Percentiles rank a stretch among this genome's conserved stretches.
phyloP scores from a whole-genome alignment of 2,888 invertebrate genomes.

The Sarcophaga variegata region DNA sequence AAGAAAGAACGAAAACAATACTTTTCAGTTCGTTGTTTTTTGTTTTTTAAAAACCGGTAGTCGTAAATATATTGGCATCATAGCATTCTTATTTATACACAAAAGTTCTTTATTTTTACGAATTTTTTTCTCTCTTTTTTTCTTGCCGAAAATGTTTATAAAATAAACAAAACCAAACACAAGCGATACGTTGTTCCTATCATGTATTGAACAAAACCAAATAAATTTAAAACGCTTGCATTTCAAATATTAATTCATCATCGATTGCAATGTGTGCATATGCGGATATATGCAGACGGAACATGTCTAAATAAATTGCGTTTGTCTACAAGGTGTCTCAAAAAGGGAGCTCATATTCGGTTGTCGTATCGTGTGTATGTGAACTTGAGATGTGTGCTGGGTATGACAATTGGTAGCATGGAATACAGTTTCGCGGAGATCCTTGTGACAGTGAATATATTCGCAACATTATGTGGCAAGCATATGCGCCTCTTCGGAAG shows the following conservation, averaged over 20 bases:
- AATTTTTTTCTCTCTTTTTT: slow-evolving; percentile 10
- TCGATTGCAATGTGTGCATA: not conserved
- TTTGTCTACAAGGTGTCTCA: too few species aligned
- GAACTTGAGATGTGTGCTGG: too few species aligned
- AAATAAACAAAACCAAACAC: slow-evolving; percentile 25
- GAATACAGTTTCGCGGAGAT: too few species aligned
- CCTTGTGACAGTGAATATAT: too few species aligned
- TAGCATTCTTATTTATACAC: slow-evolving; percentile 53
- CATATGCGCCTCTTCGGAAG: too few species aligned
- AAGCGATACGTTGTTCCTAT: too few species aligned
- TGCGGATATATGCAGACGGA: not conserved
- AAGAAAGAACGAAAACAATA: not conserved
- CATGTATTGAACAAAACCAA: not conserved
- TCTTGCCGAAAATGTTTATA: slow-evolving; percentile 47
- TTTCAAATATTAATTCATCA: not conserved
- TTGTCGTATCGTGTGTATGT: too few species aligned
- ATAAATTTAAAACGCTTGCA: not conserved
- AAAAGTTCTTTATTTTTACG: slow-evolving; percentile 23
- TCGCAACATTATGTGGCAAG: too few species aligned
- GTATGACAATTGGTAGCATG: too few species aligned
- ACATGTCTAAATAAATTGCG: not conserved
- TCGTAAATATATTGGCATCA: slow-evolving; percentile 56
- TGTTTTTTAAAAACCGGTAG: slow-evolving; percentile 55
- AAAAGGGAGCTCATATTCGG: too few species aligned
- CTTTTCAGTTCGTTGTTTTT: not conserved